phyloP scores from a whole-genome alignment of 2,113 vertebrate genomes.

The Tonatia bakeri region DNA sequence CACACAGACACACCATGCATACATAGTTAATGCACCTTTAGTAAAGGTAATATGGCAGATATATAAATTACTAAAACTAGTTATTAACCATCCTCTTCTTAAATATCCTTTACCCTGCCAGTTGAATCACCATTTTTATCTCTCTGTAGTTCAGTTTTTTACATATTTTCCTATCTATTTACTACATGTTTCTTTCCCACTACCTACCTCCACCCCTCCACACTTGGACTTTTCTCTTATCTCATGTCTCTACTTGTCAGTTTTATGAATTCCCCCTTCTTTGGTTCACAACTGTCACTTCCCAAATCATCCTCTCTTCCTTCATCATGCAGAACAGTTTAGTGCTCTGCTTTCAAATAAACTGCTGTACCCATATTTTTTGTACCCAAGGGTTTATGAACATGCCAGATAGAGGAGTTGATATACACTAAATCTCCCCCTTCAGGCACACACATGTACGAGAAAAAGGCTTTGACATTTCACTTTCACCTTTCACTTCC shows the following conservation, averaged over 20 bases:
- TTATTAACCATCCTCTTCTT: background rate
- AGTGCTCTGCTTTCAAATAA: background rate
- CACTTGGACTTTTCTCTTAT: background rate
- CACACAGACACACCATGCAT: background rate
- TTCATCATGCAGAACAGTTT: background rate
- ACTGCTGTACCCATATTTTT: background rate
- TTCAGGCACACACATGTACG: background rate
- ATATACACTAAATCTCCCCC: background rate
- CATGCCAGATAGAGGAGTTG: background rate
- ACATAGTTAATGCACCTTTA: background rate
- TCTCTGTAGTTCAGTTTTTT: background rate
- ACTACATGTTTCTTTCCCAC: background rate
- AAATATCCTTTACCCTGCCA: background rate
- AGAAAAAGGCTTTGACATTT: background rate
- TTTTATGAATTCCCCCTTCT: background rate
- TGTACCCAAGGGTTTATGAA: background rate
- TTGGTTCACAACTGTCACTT: background rate
- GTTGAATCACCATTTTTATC: background rate
- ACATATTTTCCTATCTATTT: background rate
- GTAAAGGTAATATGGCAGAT: background rate
- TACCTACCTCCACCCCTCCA: background rate
- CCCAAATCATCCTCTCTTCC: background rate
- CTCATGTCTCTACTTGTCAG: background rate
- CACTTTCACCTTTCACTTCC: background rate
- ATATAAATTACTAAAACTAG: background rate